Conservation (phyloP, 53 echinoderm and acorn worm genomes). For the Mesocentrotus franciscanus region DNA sequence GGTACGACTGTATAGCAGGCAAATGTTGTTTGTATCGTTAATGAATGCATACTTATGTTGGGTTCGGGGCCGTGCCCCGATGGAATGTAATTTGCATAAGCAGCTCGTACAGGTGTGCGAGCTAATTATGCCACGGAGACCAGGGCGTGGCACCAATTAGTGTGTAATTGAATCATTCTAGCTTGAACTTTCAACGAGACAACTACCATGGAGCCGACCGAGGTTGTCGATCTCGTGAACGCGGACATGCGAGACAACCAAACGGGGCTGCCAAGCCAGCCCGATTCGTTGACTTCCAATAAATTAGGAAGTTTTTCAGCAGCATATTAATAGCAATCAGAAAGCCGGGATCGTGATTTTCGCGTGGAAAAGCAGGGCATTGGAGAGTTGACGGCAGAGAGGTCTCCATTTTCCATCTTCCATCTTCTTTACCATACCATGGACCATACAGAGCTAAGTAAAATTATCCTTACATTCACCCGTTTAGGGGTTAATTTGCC, state of each 20-base stretch:
- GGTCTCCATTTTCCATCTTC: not conserved
- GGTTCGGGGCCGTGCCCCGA: no score
- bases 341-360: constrained; percentile 14
- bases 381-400: constrained; percentile 19
- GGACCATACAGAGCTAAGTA: constrained; percentile 25
- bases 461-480: not conserved
- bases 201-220: constrained; percentile 35
- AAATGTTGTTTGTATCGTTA: no score
- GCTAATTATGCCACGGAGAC: no score
- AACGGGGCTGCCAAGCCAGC: constrained; percentile 7
- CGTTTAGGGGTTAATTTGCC: no score
- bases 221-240: not conserved
- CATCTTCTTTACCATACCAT: no score
- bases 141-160: no score
- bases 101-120: no score
- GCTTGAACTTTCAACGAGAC: constrained; percentile 20
- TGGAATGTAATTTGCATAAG: no score
- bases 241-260: constrained; percentile 12
- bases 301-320: constrained; percentile 17
- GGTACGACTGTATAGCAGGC: no score
- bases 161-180: constrained; percentile 47
- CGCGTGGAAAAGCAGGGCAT: constrained; percentile 28
- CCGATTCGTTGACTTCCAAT: constrained; percentile 28
- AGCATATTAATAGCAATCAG: constrained; percentile 24
- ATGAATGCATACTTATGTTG: no score